phyloP scores from a whole-genome alignment of 2,113 vertebrate species.

The Paratilapia polleni region DNA sequence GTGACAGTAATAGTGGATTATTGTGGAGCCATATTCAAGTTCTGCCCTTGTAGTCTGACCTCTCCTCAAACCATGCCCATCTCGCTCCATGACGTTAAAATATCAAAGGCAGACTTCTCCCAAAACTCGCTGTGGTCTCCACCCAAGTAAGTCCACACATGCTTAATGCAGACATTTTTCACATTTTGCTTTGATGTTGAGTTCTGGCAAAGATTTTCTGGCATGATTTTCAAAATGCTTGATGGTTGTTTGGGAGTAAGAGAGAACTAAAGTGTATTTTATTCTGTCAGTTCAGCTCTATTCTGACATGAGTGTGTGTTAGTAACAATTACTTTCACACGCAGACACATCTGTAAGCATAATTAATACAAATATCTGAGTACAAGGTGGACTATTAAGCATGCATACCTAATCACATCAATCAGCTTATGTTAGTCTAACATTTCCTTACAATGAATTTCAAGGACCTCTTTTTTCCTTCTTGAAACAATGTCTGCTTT shows the following conservation, averaged over 20 bases:
- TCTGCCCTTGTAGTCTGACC: slow-evolving; percentile 13
- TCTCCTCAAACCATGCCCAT: slow-evolving; percentile 38
- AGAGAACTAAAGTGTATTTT: slow-evolving; percentile 18
- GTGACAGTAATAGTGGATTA: slow-evolving; percentile 32
- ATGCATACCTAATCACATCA: slow-evolving; percentile 9
- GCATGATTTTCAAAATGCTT: slow-evolving; percentile 48
- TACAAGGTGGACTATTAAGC: not conserved
- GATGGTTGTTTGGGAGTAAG: slow-evolving; percentile 53
- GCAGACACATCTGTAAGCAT: not conserved
- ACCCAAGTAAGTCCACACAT: slow-evolving; percentile 37
- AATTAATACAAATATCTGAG: not conserved
- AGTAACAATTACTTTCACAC: slow-evolving; percentile 20
- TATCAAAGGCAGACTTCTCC: slow-evolving; percentile 64
- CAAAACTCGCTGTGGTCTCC: slow-evolving; percentile 61
- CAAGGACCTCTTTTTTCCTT: slow-evolving; percentile 22
- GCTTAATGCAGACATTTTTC: slow-evolving; percentile 37
- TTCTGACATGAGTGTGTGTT: slow-evolving; percentile 2
- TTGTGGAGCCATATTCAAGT: slow-evolving; percentile 6
- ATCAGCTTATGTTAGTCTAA: slow-evolving; percentile 13
- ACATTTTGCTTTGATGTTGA: slow-evolving; percentile 56
- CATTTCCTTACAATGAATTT: not conserved
- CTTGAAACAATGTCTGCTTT: slow-evolving; percentile 41
- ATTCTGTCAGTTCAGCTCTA: slow-evolving; percentile 23
- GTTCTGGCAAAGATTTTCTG: slow-evolving; percentile 31
- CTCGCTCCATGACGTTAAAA: slow-evolving; percentile 58